Conservation (phyloP, 2,888 invertebrate species). For the Drosophila kokeensis region DNA sequence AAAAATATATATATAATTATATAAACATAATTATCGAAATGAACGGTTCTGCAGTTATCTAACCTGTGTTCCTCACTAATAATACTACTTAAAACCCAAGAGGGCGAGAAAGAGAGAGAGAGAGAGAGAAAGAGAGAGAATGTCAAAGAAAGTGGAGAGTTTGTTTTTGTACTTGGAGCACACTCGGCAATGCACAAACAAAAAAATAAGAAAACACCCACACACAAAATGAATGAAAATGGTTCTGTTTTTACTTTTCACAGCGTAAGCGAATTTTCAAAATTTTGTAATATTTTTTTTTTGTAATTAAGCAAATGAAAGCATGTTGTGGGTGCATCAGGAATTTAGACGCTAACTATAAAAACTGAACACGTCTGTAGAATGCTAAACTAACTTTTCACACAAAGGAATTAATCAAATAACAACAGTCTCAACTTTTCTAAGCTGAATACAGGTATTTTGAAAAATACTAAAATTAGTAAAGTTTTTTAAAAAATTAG, state of each 20-base stretch:
- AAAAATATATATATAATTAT: constrained; percentile 7
- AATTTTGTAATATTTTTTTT: constrained; percentile 59
- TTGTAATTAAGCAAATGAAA: constrained; percentile 30
- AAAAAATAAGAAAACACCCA: constrained; percentile 21
- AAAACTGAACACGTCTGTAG: constrained; percentile 17
- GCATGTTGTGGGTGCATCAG: constrained; percentile 50
- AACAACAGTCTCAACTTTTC: background rate
- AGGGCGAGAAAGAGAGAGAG: constrained; percentile 2
- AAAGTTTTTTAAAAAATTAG: background rate
- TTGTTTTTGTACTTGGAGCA: constrained; percentile 53
- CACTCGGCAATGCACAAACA: constrained; percentile 50
- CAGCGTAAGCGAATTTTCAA: constrained; percentile 81
- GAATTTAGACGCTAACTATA: constrained; percentile 28
- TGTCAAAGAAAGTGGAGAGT: constrained; percentile 25
- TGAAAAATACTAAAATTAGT: background rate
- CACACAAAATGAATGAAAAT: constrained; percentile 59
- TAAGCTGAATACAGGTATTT: background rate
- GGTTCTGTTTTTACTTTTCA: constrained; percentile 83
- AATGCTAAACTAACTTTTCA: constrained; percentile 46
- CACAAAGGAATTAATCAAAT: constrained; percentile 25
- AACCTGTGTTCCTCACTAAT: constrained; percentile 52
- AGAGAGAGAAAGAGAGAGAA: constrained; percentile 3
- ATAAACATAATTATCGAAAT: constrained; percentile 25
- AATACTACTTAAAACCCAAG: constrained; percentile 46
- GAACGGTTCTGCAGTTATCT: constrained; percentile 34